phyloP scores from a whole-genome alignment of 2,113 vertebrate genomes.

The Aplodontia rufa region DNA sequence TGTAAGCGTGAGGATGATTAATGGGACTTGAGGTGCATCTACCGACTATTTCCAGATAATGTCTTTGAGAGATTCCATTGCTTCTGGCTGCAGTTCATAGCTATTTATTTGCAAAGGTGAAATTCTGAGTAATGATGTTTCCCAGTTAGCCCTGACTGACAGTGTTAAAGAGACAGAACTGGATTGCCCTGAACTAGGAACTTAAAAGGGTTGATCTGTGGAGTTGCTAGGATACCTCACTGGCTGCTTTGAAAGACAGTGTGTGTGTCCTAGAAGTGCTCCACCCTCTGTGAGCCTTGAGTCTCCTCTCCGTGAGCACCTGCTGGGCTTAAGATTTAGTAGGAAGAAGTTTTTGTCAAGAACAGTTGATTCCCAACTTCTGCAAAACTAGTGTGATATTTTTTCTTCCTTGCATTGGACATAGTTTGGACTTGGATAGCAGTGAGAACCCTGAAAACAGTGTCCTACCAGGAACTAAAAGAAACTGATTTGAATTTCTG shows the following conservation, averaged over 20 bases:
- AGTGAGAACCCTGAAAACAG: not conserved
- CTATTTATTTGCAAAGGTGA: conserved; percentile 88
- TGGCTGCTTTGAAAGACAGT: conserved; percentile 58
- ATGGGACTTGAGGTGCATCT: conserved; percentile 84
- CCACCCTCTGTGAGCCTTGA: not conserved
- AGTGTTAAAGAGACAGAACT: conserved; percentile 70
- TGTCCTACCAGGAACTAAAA: not conserved
- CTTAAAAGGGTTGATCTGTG: conserved; percentile 55
- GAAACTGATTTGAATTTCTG: not conserved
- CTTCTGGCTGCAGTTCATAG: conserved; percentile 84
- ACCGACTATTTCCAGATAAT: conserved; percentile 87
- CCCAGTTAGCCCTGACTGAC: conserved; percentile 58
- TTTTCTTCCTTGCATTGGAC: not conserved
- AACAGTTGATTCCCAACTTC: not conserved
- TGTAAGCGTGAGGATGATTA: conserved; percentile 86
- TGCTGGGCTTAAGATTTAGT: not conserved
- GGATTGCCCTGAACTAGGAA: conserved; percentile 66
- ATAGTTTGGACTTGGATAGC: not conserved
- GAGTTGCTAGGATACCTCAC: conserved; percentile 49
- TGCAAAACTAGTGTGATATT: accelerated
- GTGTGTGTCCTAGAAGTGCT: not conserved
- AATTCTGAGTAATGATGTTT: conserved; percentile 77
- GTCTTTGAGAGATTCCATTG: conserved; percentile 86
- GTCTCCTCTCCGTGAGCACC: conserved; percentile 16
- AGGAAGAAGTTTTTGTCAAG: conserved; percentile 21